Evolutionary conservation across 1,140 invertebrate genomes (phyloP), one percentile per base, ranked within the genome.

Genomic region (Hydropsyche tenuis): DNA sequence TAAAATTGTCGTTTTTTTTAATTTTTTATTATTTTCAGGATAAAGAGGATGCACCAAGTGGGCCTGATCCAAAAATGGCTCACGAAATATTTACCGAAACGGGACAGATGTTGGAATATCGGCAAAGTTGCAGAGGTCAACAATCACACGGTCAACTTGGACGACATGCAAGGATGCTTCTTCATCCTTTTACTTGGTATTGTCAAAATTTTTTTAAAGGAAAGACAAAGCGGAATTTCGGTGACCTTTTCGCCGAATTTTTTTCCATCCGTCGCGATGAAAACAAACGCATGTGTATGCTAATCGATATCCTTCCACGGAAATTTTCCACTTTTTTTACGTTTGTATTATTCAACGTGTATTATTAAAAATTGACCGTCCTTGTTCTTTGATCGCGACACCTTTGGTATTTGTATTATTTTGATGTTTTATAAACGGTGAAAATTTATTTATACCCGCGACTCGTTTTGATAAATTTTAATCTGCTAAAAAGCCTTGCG

Each of bases 121-220:
- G 83, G 86, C 48, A 81, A 84, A 56, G 84, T 84, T 66, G 85
- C 88, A 5, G 90, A 91, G 81, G 92, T 91, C 6, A 89, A 89
- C 27, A 94, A 94, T 80, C 92, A 94, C 78, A 94, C 92, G 63
- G 93, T 96, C 2, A 93, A 94, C 79, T 86, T 95, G 75, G 86
- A 90, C 69, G 94, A 96, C 79, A 96, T 96, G 94, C 93, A 96
- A 81, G 95, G 94, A 27, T 95, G 92, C 51, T 95, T 94, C 84
- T 93, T 93, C 75, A 89, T 94, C 0, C 82, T 95, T 1, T 88
- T 92, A 73, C 82, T 94, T 27, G 93, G 93, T 93, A 88, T 81
- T 73, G 69, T 22, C 18, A 18, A 18, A 18, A 20, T 4, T 37
- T 37, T 37, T 37, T 4, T 37, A 37, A 37, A 4, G 9, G 30